Evolutionary conservation across 1,140 invertebrate species (phyloP), one percentile per base, ranked within the genome.

Genomic region (Drosophila saltans): DNA sequence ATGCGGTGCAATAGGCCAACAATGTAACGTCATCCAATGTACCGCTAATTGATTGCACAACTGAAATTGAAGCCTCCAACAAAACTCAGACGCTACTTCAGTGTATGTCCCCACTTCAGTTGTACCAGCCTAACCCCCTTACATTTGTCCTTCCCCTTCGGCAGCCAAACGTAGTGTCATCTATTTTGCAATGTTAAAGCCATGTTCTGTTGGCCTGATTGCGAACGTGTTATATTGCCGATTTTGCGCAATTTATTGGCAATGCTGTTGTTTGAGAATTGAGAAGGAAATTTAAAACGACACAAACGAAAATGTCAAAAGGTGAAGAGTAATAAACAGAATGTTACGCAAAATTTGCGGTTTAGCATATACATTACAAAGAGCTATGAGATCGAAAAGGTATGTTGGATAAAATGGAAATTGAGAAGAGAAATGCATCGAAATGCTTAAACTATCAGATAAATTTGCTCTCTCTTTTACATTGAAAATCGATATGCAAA

Each of bases 11-110:
- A 5, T 48, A 48, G 16, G 7, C 45, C 45, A 52, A 24, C 33
- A 52, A 5, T 9, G 21, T 6, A 36, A 11, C 10, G 1, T 16
- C 63, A 60, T 52, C 45, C 45, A 69, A 52, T 40, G 40, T 30
- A 30, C 1, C 33, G 26, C 24, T 71, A 78, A 81, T 75, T 75
- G 75, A 78, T 66, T 75, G 65, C 71, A 69, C 61, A 62, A 59
- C 48, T 48, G n/a, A 66, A 68, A 66, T 45, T 36, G 30, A 30
- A 2, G 21, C 1, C 6, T 28, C 36, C 8, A 30, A 8, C 28
- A 10, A 10, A 52, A 58, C 24, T n/a, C 6, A 4, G 16, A 52
- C 24, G 45, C 45, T 26, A 10, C 21, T 11, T 52, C 45, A 24
- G 6, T 26, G 33, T 36, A 36, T 36, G 33, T 36, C 33, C 33